Percentiles rank a stretch among this genome's conserved stretches.
Evolutionary conservation across 2,888 invertebrate genomes (phyloP).

Genomic region (Ryuthela nishihirai): DNA sequence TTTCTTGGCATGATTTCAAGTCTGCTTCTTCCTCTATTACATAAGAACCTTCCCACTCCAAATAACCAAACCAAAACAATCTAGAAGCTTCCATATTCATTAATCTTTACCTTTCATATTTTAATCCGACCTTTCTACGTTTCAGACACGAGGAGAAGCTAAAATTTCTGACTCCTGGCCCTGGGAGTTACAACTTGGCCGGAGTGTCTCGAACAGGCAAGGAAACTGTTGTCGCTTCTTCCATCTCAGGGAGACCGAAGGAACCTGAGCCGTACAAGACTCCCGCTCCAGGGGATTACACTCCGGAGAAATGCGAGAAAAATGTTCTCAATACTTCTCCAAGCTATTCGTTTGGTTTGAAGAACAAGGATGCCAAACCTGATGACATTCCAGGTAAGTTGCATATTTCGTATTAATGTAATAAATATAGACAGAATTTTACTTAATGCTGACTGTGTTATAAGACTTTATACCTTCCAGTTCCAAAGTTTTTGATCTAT

Average conservation of each 20-base stretch:
- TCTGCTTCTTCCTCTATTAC: too few species aligned
- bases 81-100: too few species aligned
- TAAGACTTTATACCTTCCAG: too few species aligned
- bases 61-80: too few species aligned
- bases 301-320: slow-evolving; percentile 64
- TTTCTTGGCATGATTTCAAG: too few species aligned
- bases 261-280: slow-evolving; percentile 58
- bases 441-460: too few species aligned
- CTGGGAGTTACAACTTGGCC: slow-evolving; percentile 83
- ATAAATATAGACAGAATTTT: too few species aligned
- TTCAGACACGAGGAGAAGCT: slow-evolving; percentile 54
- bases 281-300: slow-evolving; percentile 80
- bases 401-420: too few species aligned
- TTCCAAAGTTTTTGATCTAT: too few species aligned
- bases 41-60: too few species aligned
- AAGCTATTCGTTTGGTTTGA: slow-evolving; percentile 68
- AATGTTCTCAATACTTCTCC: slow-evolving; percentile 58
- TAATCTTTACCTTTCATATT: too few species aligned
- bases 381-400: slow-evolving; percentile 42
- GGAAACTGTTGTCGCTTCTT: slow-evolving; percentile 70
- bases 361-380: slow-evolving; percentile 46
- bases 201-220: slow-evolving; percentile 77
- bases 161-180: slow-evolving; percentile 72
- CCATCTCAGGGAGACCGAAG: slow-evolving; percentile 74
- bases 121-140: too few species aligned